Conservation (phyloP, 2,888 invertebrate genomes). For the Leptogaster cylindrica region DNA sequence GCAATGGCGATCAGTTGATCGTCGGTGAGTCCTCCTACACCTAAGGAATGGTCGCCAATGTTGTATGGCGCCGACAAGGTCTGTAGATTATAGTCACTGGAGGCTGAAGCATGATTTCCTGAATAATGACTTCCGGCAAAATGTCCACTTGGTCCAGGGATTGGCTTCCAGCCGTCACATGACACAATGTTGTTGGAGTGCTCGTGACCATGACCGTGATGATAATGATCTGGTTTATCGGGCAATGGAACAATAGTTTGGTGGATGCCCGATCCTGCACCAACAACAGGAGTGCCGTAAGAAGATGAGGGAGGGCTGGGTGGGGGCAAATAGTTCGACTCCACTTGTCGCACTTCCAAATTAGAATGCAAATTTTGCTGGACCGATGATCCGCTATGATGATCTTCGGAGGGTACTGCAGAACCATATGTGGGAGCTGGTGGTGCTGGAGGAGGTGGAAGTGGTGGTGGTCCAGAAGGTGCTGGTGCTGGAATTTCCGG, state of each 20-base stretch:
- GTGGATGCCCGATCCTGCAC: slow-evolving; percentile 19
- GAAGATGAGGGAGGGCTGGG: slow-evolving; percentile 7
- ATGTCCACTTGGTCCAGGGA: slow-evolving; percentile 69
- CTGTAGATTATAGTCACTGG: slow-evolving; percentile 55
- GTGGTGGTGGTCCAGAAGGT: slow-evolving; percentile 51
- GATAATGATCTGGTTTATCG: slow-evolving; percentile 56
- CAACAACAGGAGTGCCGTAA: slow-evolving; percentile 51
- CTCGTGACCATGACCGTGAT: slow-evolving; percentile 46
- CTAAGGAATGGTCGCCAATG: slow-evolving; percentile 46
- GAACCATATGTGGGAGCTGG: not conserved
- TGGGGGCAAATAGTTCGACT: slow-evolving; percentile 10
- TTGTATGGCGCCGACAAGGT: not conserved
- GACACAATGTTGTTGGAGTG: slow-evolving; percentile 53
- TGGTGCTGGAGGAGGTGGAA: slow-evolving; percentile 55
- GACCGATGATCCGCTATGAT: not conserved
- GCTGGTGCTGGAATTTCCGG: slow-evolving; percentile 42
- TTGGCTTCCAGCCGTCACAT: slow-evolving; percentile 88
- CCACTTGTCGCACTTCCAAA: not conserved
- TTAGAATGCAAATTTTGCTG: not conserved
- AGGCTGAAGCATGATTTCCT: too few relatives aligned
- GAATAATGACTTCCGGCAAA: too few relatives aligned
- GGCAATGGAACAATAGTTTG: slow-evolving; percentile 53
- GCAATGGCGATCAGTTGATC: slow-evolving; percentile 60
- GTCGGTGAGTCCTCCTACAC: slow-evolving; percentile 52
- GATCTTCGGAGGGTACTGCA: not conserved